Percentiles rank a stretch among this genome's conserved stretches.
Evolutionary conservation across 2,888 invertebrate species (phyloP).

Genomic region (Allacma fusca): DNA sequence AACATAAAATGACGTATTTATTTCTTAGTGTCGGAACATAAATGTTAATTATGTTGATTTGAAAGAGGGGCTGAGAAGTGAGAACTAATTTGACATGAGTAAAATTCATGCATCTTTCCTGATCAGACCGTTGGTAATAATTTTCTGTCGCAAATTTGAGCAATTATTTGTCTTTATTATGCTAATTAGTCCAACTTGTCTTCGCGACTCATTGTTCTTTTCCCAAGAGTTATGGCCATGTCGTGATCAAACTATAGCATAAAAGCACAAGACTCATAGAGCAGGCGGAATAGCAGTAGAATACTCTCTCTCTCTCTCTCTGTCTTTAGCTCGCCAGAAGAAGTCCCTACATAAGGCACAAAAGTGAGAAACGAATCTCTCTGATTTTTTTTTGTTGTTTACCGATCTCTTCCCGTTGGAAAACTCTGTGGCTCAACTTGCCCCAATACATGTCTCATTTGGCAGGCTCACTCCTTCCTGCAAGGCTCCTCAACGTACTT

Average conservation of each 20-base stretch:
- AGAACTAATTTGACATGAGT: conserved; percentile 47
- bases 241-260: conserved; percentile 32
- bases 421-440: no score
- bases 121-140: conserved; percentile 45
- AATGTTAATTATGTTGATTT: conserved; percentile 53
- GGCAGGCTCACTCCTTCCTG: no score
- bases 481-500: no score
- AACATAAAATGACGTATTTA: conserved; percentile 50
- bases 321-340: neutral
- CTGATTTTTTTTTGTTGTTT: no score
- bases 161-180: conserved; percentile 53
- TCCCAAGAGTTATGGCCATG: conserved; percentile 46
- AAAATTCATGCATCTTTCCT: conserved; percentile 45
- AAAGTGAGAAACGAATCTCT: no score
- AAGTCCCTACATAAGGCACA: no score
- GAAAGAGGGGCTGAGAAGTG: conserved; percentile 43
- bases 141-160: conserved; percentile 48
- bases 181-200: conserved; percentile 47
- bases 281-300: neutral
- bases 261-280: neutral
- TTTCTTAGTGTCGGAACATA: conserved; percentile 48
- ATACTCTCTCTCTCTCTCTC: neutral
- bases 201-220: conserved; percentile 39
- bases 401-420: no score
- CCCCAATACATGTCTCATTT: no score